phyloP scores from a whole-genome alignment of 2,113 vertebrate genomes.

The Pluvianellus socialis region DNA sequence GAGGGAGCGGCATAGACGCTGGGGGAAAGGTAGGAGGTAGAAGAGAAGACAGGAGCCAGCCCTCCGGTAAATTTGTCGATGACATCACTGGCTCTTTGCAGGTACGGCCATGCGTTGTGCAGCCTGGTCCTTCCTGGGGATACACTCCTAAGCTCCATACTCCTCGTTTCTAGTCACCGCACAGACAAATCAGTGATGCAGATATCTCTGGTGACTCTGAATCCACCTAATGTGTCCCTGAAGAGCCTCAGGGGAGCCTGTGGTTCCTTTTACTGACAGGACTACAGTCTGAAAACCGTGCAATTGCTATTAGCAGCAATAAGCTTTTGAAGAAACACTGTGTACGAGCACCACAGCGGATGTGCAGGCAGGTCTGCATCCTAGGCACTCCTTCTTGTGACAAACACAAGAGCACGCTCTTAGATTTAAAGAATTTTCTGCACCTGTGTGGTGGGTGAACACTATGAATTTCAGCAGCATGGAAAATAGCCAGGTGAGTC shows the following conservation, averaged over 20 bases:
- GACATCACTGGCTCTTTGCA: not conserved
- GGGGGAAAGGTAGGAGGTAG: not conserved
- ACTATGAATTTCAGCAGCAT: not conserved
- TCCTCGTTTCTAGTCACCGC: not conserved
- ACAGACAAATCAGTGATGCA: not conserved
- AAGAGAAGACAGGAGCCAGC: not conserved
- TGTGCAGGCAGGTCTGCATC: not conserved
- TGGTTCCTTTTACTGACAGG: not conserved
- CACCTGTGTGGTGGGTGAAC: not conserved
- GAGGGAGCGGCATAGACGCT: not conserved
- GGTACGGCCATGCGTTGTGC: not conserved
- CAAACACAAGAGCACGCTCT: not conserved
- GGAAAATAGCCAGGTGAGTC: not conserved
- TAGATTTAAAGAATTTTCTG: not conserved
- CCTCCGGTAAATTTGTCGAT: rapidly evolving
- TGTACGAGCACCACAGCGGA: not conserved
- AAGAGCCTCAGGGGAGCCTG: not conserved
- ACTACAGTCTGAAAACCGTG: not conserved
- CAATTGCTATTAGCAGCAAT: not conserved
- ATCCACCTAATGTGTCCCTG: not conserved
- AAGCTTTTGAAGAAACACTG: not conserved
- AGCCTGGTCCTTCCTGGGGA: not conserved
- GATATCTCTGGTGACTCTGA: not conserved
- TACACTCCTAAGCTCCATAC: not conserved
- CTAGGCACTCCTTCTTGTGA: not conserved